These are phyloP conservation scores for Mesocricetus auratus DNA, from an alignment of 2,113 vertebrate species.

Conservation along the genomic window DNA sequence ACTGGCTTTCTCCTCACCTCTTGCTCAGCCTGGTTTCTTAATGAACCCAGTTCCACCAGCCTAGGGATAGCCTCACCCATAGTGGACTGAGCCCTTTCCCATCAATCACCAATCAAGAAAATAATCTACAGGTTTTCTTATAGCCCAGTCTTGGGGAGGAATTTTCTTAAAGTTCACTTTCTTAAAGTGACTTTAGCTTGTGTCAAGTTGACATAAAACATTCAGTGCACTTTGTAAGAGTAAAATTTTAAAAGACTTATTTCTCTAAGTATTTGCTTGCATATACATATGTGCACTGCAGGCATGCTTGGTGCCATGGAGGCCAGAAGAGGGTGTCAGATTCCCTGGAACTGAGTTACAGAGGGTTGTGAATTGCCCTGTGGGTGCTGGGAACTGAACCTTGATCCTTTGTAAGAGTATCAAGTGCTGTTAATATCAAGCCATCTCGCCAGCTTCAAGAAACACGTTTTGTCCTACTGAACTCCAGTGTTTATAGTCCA, in stretches of 20 bases:
- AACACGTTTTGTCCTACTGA: neutral
- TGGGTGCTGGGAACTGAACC: neutral
- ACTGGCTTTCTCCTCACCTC: neutral
- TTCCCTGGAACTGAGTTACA: neutral
- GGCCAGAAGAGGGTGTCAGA: neutral
- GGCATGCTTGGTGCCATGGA: no score
- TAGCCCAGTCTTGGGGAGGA: neutral
- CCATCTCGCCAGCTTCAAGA: neutral
- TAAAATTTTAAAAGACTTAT: neutral
- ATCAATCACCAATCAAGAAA: neutral
- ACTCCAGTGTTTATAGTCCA: neutral
- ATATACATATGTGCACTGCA: neutral
- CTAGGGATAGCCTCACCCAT: neutral
- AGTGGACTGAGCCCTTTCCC: neutral
- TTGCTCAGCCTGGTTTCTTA: neutral
- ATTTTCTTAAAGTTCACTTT: neutral
- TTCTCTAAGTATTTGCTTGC: neutral
- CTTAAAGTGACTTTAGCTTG: neutral
- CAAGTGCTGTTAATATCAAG: neutral
- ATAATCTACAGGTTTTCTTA: neutral
- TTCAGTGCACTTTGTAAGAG: neutral
- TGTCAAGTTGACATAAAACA: neutral
- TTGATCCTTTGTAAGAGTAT: neutral
- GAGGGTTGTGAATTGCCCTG: neutral
- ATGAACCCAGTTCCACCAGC: neutral